Evolutionary conservation across 2,888 invertebrate species (phyloP).

Genomic region (Chloroclysta siterata): DNA sequence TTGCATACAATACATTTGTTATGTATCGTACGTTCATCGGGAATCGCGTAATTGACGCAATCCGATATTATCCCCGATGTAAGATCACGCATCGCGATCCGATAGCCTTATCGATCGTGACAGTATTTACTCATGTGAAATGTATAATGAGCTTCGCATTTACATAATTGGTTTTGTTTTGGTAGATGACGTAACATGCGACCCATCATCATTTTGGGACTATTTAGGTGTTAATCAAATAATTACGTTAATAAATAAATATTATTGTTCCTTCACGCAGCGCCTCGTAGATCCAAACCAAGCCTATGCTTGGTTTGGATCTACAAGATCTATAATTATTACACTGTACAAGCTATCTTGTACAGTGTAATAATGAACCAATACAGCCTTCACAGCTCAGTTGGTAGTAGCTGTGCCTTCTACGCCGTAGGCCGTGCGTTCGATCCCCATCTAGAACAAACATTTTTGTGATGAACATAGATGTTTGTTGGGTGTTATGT

Average conservation of each 20-base stretch:
- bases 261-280: no score
- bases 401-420: no score
- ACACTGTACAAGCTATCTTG: no score
- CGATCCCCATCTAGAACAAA: no score
- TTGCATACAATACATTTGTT: slow-evolving; percentile 75
- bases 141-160: slow-evolving; percentile 72
- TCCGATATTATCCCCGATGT: slow-evolving; percentile 78
- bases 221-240: background rate
- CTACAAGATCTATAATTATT: no score
- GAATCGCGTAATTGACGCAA: slow-evolving; percentile 82
- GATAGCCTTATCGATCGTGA: slow-evolving; percentile 77
- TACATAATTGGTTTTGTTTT: slow-evolving; percentile 65
- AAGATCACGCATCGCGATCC: slow-evolving; percentile 72
- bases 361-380: no score
- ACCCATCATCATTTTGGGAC: slow-evolving; percentile 1
- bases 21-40: slow-evolving; percentile 77
- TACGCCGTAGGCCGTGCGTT: no score
- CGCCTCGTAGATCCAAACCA: no score
- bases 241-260: background rate
- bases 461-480: no score
- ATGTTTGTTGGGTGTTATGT: no score
- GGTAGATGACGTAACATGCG: slow-evolving; percentile 43
- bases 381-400: no score
- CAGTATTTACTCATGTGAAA: slow-evolving; percentile 71
- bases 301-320: no score